These are phyloP conservation scores for Upupa epops DNA, from an alignment of 2,113 vertebrate genomes.

Conservation along the genomic window DNA sequence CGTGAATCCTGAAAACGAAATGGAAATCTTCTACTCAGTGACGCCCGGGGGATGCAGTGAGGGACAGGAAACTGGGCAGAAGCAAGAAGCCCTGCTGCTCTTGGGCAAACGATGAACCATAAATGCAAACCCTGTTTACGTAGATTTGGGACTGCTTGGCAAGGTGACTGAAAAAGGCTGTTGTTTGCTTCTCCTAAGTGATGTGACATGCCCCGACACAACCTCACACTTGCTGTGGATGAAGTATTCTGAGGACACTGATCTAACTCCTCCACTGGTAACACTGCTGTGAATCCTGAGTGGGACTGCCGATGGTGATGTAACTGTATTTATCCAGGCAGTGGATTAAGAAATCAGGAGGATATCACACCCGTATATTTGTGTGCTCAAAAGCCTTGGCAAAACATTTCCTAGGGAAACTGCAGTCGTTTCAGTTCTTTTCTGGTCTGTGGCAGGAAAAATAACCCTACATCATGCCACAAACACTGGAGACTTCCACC, in stretches of 20 bases:
- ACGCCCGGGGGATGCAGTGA: not conserved
- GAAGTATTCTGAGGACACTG: not conserved
- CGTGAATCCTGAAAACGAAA: not conserved
- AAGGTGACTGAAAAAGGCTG: conserved; percentile 4
- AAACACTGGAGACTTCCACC: not conserved
- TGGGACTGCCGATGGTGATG: not conserved
- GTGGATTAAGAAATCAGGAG: not conserved
- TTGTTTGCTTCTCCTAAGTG: not conserved
- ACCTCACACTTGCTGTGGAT: not conserved
- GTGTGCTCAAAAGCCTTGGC: not conserved
- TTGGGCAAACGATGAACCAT: not conserved
- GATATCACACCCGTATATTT: not conserved
- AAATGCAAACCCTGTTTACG: not conserved
- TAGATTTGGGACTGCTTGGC: not conserved
- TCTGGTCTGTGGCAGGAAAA: not conserved
- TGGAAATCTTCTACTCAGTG: not conserved
- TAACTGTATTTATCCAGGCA: not conserved
- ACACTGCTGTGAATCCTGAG: not conserved
- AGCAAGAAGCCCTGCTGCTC: not conserved
- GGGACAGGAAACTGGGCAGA: conserved; percentile 12
- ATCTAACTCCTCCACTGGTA: not conserved
- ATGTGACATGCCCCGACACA: not conserved
- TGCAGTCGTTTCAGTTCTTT: not conserved
- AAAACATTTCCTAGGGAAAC: not conserved
- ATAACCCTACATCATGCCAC: not conserved